phyloP scores from a whole-genome alignment of 2,797 vertebrate genomes.

The Argya squamiceps region DNA sequence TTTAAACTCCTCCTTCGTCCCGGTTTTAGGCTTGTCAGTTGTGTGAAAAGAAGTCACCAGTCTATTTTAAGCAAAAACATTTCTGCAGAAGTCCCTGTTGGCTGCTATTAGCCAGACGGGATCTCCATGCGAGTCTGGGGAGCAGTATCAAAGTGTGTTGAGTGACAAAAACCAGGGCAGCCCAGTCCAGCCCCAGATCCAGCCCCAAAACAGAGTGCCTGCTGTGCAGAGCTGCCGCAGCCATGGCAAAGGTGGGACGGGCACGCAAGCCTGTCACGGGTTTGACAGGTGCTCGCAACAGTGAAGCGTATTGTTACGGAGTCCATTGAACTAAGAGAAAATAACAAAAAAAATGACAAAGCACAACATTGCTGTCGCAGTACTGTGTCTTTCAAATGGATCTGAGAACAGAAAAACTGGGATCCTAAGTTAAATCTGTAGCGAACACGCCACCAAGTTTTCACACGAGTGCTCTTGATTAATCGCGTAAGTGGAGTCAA shows the following conservation, averaged over 20 bases:
- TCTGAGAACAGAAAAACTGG: neutral
- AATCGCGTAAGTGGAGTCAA: neutral
- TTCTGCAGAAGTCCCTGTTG: slow-evolving; percentile 1
- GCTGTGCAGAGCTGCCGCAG: neutral
- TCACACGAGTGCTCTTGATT: neutral
- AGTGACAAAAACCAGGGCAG: slow-evolving; percentile 27
- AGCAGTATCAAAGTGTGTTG: neutral
- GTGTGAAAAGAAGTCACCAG: neutral
- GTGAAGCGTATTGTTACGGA: neutral
- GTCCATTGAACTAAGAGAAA: neutral
- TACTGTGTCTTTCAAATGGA: neutral
- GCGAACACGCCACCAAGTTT: neutral
- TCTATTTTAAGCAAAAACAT: slow-evolving; percentile 41
- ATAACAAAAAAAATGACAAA: neutral
- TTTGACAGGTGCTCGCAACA: neutral
- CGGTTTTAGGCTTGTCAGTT: neutral
- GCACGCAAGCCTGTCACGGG: neutral
- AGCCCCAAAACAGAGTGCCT: neutral
- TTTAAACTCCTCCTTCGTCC: neutral
- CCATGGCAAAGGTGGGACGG: neutral
- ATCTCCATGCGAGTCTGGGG: neutral
- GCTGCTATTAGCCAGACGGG: slow-evolving; percentile 2
- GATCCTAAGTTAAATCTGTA: neutral
- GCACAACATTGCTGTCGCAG: neutral
- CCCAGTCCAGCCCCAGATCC: neutral